A percentile compares a stretch with the other conserved stretches of the same genome.
Evolutionary conservation across 2,888 invertebrate genomes (phyloP).

Genomic region (Gisinianus flammeolus): DNA sequence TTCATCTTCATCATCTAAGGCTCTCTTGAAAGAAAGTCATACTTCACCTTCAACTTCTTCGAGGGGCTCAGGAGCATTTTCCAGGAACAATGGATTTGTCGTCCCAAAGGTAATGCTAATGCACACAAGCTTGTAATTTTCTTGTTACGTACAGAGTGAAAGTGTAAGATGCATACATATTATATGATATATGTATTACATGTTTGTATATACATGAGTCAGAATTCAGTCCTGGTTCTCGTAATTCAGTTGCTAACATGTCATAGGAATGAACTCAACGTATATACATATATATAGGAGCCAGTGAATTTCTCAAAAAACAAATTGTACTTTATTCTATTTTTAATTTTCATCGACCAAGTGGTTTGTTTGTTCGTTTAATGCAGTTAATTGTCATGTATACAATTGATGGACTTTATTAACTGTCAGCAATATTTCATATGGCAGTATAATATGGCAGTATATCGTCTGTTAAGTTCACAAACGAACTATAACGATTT

Average conservation of each 20-base stretch:
- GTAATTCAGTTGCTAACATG: no score
- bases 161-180: neutral
- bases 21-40: constrained; percentile 45
- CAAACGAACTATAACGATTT: neutral
- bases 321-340: neutral
- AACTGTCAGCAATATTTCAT: neutral
- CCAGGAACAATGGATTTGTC: constrained; percentile 62
- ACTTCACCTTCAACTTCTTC: neutral
- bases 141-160: no score
- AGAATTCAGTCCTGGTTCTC: no score
- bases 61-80: neutral
- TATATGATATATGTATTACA: neutral
- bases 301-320: neutral
- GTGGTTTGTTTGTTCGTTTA: neutral
- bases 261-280: no score
- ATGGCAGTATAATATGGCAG: neutral
- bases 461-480: neutral
- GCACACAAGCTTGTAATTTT: no score
- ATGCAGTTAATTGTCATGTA: neutral
- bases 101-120: constrained; percentile 64
- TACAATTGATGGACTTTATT: neutral
- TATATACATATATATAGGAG: no score
- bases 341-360: neutral
- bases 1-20: constrained; percentile 36
- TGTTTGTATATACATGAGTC: no score